Percentiles rank a stretch among this genome's conserved stretches.
phyloP scores from a whole-genome alignment of 1,140 invertebrate species.

The Drosophila orosa region DNA sequence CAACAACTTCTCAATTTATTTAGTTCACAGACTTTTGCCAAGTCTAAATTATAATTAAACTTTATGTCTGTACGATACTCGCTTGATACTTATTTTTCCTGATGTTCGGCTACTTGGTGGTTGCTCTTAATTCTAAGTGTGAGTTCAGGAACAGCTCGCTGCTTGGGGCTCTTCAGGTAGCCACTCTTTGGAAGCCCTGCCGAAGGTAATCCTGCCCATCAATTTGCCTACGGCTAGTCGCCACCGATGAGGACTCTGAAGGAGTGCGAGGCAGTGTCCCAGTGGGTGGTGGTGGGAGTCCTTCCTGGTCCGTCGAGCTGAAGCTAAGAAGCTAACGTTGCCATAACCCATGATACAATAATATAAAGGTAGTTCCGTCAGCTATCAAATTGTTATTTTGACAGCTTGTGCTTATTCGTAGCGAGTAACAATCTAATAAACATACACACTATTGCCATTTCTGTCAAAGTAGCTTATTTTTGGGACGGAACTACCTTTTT shows the following conservation, averaged over 20 bases:
- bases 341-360: too few species aligned
- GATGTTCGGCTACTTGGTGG: conserved; percentile 41
- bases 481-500: too few species aligned
- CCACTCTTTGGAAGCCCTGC: conserved; percentile 48
- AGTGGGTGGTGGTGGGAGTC: conserved; percentile 2
- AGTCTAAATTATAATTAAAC: conserved; percentile 29
- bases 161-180: conserved; percentile 70
- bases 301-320: conserved; percentile 1
- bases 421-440: too few species aligned
- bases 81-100: background rate
- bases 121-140: conserved; percentile 21
- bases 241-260: conserved; percentile 41
- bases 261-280: conserved; percentile 28
- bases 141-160: conserved; percentile 55
- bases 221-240: conserved; percentile 35
- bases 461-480: too few species aligned
- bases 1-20: conserved; percentile 18
- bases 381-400: too few species aligned
- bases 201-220: conserved; percentile 65
- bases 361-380: too few species aligned
- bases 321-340: too few species aligned
- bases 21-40: conserved; percentile 20
- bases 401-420: too few species aligned
- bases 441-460: too few species aligned
- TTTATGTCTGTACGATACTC: conserved; percentile 12